Evolutionary conservation across 2,888 invertebrate genomes (phyloP).

Genomic region (Argyresthia goedartella): DNA sequence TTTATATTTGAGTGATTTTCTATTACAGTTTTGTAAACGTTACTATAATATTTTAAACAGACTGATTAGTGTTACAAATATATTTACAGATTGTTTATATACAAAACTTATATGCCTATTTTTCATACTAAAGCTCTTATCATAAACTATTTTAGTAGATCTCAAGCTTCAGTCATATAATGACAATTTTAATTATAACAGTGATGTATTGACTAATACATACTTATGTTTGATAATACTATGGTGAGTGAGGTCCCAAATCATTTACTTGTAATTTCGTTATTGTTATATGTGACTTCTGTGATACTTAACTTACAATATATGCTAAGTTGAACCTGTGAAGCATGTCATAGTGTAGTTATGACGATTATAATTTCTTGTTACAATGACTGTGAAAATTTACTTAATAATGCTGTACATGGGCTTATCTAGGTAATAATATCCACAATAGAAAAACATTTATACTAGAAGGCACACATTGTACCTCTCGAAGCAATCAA

Average conservation of each 20-base stretch:
- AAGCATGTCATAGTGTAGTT: too few relatives aligned
- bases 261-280: too few relatives aligned
- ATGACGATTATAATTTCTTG: not conserved
- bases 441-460: conserved; percentile 51
- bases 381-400: not conserved
- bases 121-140: not conserved
- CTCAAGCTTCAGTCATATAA: too few relatives aligned
- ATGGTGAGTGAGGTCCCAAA: conserved; percentile 1
- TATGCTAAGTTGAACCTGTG: too few relatives aligned
- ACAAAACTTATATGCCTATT: conserved; percentile 14
- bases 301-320: too few relatives aligned
- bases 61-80: conserved; percentile 7
- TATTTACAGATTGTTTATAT: conserved; percentile 38
- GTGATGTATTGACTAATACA: too few relatives aligned
- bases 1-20: too few relatives aligned
- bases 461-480: conserved; percentile 51
- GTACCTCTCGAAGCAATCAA: conserved; percentile 48
- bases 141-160: not conserved
- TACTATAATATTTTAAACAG: conserved; percentile 15
- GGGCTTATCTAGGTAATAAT: conserved; percentile 42
- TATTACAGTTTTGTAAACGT: conserved; percentile 4
- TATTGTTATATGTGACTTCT: too few relatives aligned
- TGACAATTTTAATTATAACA: too few relatives aligned
- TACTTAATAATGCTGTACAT: conserved; percentile 24
- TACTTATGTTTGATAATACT: too few relatives aligned